A percentile compares a stretch with the other conserved stretches of the same genome.
Evolutionary conservation across 2,797 vertebrate species (phyloP).

Genomic region (Cynodonichthys magdalenae): DNA sequence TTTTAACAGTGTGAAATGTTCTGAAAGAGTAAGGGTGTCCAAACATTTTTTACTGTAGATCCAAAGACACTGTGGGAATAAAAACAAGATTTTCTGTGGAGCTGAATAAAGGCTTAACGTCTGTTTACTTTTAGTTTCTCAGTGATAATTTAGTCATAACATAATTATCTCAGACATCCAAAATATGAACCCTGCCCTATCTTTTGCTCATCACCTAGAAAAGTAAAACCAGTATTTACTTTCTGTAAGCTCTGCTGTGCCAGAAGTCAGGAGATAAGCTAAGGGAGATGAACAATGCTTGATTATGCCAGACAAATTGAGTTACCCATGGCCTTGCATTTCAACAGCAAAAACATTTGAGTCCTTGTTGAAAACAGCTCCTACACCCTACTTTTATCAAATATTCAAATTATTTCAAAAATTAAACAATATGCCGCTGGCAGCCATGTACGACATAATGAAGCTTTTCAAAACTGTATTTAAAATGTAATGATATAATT

Average conservation of each 20-base stretch:
- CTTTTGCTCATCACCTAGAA: slow-evolving; percentile 31
- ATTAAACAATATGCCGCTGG: no score
- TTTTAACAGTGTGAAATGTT: neutral
- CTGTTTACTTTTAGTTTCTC: neutral
- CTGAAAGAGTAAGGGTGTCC: neutral
- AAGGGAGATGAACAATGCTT: slow-evolving; percentile 16
- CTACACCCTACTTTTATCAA: neutral
- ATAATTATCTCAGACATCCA: slow-evolving; percentile 41
- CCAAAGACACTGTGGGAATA: neutral
- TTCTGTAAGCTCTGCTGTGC: slow-evolving; percentile 33
- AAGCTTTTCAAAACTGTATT: no score
- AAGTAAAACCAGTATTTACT: slow-evolving; percentile 16
- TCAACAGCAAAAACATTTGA: slow-evolving; percentile 16
- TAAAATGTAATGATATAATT: no score
- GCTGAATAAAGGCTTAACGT: neutral
- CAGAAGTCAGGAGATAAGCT: neutral
- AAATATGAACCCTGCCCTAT: slow-evolving; percentile 45
- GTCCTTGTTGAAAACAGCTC: slow-evolving; percentile 13
- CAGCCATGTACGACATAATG: no score
- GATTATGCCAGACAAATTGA: slow-evolving; percentile 16
- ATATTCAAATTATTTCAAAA: slow-evolving; percentile 16
- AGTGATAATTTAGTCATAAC: neutral
- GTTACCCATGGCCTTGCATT: slow-evolving; percentile 21
- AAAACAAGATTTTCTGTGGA: neutral
- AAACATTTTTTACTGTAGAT: neutral